A percentile compares a stretch with the other conserved stretches of the same genome.
phyloP scores from a whole-genome alignment of 2,888 invertebrate species.

The Lypha dubia region DNA sequence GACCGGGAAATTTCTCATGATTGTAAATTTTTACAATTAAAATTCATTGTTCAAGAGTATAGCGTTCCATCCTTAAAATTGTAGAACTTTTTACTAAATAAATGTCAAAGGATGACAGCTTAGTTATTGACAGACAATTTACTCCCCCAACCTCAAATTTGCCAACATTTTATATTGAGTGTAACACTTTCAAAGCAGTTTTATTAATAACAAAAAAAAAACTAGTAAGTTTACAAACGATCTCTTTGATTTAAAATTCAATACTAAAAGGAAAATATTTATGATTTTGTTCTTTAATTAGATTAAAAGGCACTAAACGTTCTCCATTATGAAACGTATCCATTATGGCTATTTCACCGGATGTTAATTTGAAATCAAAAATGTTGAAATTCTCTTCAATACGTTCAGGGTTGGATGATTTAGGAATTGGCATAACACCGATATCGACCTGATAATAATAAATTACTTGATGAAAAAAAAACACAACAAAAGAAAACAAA shows the following conservation, averaged over 20 bases:
- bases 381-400: conserved; percentile 85
- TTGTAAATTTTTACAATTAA: no score
- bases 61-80: no score
- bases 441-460: conserved; percentile 83
- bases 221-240: no score
- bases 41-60: no score
- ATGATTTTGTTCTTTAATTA: conserved; percentile 79
- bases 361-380: conserved; percentile 85
- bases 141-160: no score
- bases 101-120: no score
- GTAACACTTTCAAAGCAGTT: neutral
- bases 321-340: conserved; percentile 84
- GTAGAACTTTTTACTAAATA: no score
- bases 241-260: conserved; percentile 77
- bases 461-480: neutral
- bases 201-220: neutral
- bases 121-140: no score
- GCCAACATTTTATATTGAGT: no score
- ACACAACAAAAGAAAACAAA: no score
- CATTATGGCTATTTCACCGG: conserved; percentile 84
- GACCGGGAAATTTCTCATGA: no score
- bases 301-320: conserved; percentile 78
- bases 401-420: conserved; percentile 84
- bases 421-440: conserved; percentile 85
- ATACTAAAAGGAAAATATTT: conserved; percentile 82